Evolutionary conservation across 2,797 vertebrate species (phyloP), one percentile per base, ranked within the genome.

Genomic region (Smutsia gigantea): DNA sequence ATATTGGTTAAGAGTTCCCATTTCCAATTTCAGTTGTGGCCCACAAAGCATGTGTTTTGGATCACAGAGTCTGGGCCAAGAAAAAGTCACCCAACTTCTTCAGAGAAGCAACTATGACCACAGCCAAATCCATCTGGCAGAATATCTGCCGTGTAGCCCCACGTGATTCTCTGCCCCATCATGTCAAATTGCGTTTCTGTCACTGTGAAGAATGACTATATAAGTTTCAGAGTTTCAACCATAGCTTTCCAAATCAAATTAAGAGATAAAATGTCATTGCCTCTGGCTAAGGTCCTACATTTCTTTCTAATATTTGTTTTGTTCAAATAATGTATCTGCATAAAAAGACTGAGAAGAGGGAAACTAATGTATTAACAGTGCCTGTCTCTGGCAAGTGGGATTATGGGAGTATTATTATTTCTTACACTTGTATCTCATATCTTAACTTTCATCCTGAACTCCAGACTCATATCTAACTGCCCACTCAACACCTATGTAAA

Each of bases 231-330:
- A 53, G 19, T 78, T 71, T 75, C 37, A 34, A 51, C 53, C 82
- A 49, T 18, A 42, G 34, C 46, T 91, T 93, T 91, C 7, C 39
- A 81, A 87, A 88, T 39, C 77, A 85, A 93, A 94, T 71, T 31
- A 77, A 87, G 49, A 91, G 23, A 85, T 68, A 63, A 74, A 74
- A 81, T 90, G 59, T 27, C 51, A 88, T 63, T 84, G 11, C 23
- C 29, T 84, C 59, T 51, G 75, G 55, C 12, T 59, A 59, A 49
- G n/a, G 8, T 82, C 46, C 59, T 25, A 34, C 23, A 17, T 51
- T 85, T 63, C 77, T 71, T 63, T 7, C 3, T 11, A 75, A 77
- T 31, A 46, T 19, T 69, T 10, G n/a, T 66, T 59, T 83, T 66
- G 25, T 2, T 93, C n/a, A 90, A 97, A 42, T 68, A 74, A 55